Evolutionary conservation across 2,888 invertebrate genomes (phyloP).

Genomic region (Fragum whitleyi): DNA sequence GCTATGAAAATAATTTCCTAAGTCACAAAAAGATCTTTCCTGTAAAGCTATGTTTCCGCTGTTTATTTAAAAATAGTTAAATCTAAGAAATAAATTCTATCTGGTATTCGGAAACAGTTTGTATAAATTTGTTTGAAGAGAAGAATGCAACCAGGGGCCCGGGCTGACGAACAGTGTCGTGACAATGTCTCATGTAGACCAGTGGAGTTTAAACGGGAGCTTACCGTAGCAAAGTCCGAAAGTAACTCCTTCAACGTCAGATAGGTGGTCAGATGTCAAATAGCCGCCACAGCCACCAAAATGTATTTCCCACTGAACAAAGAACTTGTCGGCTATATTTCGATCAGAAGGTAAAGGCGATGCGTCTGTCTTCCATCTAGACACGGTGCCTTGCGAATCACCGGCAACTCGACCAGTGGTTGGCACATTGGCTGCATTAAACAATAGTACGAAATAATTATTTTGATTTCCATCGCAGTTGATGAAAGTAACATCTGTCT

Average conservation of each 20-base stretch:
- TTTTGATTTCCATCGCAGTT: slow-evolving; percentile 10
- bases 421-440: background rate
- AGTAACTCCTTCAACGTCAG: background rate
- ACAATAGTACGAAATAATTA: background rate
- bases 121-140: too few species aligned
- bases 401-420: background rate
- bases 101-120: too few species aligned
- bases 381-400: background rate
- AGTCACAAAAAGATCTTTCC: too few species aligned
- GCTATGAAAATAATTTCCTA: too few species aligned
- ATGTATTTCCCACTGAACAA: background rate
- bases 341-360: background rate
- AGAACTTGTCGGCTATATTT: background rate
- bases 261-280: background rate
- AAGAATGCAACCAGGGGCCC: too few species aligned
- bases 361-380: background rate
- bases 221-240: background rate
- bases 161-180: too few species aligned
- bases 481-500: background rate
- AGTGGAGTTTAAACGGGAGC: too few species aligned
- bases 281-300: background rate
- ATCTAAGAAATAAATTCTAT: too few species aligned
- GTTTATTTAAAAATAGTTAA: too few species aligned
- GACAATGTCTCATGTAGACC: too few species aligned
- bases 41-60: too few species aligned